These are phyloP conservation scores for Bellardia pandia DNA, from an alignment of 2,888 invertebrate species.

Conservation along the genomic window DNA sequence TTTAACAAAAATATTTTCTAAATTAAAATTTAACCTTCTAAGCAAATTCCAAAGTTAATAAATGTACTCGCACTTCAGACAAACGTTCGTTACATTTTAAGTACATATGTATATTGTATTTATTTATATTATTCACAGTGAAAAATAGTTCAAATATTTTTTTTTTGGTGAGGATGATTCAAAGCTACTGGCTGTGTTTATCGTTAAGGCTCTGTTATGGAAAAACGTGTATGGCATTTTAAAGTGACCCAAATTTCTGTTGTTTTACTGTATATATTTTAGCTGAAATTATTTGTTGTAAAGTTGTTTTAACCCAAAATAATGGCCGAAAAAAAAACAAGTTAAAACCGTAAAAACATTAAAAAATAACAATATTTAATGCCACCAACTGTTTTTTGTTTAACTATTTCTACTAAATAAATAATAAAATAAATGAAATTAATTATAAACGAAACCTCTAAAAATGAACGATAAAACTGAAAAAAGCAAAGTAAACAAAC, in stretches of 20 bases:
- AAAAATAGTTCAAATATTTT: constrained; percentile 23
- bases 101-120: too few species aligned
- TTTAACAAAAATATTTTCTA: not conserved
- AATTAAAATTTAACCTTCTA: constrained; percentile 32
- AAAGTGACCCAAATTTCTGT: constrained; percentile 58
- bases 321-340: constrained; percentile 63
- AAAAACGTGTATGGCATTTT: constrained; percentile 63
- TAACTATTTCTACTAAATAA: not conserved
- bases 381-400: not conserved
- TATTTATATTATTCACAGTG: not conserved
- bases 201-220: constrained; percentile 35
- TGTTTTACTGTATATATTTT: not conserved
- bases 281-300: not conserved
- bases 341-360: constrained; percentile 36
- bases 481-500: not conserved
- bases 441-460: constrained; percentile 1
- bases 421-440: constrained; percentile 9
- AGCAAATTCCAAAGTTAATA: not conserved
- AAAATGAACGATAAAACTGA: not conserved
- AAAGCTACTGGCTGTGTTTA: constrained; percentile 8
- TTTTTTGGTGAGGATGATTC: constrained; percentile 21
- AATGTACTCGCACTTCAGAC: not conserved
- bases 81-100: constrained; percentile 2
- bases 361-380: not conserved
- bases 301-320: constrained; percentile 50